Evolutionary conservation across 2,797 vertebrate genomes (phyloP), one percentile per base, ranked within the genome.

Genomic region (Gobio occitaniae): DNA sequence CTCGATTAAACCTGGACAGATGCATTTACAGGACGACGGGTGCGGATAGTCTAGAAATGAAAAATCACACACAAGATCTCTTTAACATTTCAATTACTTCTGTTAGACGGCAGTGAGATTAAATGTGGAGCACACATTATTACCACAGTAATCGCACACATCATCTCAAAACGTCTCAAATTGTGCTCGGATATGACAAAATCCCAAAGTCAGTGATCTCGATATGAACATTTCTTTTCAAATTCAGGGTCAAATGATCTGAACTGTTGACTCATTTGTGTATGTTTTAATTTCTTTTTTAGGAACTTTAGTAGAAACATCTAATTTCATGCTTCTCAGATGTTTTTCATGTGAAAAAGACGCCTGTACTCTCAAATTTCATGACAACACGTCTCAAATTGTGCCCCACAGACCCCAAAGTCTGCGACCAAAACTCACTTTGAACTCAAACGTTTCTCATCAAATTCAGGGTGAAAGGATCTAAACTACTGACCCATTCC

Each of bases 1-100:
- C 74, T 83, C 52, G 15, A 59, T 65, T 87, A 44, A 83, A 86
- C 80, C 63, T 69, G 85, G 66, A 80, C 83, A 83, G 72, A 65
- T 74, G 76, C 25, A 56, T 83, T 76, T 44, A 89, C 84, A 84
- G 70, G 12, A 65, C 61, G 25, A 32, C 61, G 61, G 25, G 12
- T 50, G 44, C 47, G 7, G 48, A 52, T 32, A 13, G 29, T 65
- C 63, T 65, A 29, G 29, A 32, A 16, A 7, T 75, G 50, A 11
- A 36, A 54, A 38, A 38, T 54, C 50, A 56, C 50, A 52, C 25
- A 36, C 3, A 0, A 75, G 50, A 21, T 54, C 72, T 54, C 72
- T 54, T 54, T 21, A 75, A 36, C 72, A 38, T 54, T 50, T 76
- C 17, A 12, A 3, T 54, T 32, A 3, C 36, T 76, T 54, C 50